Conservation (phyloP, 2,888 invertebrate species). For the Plebejus melissa region DNA sequence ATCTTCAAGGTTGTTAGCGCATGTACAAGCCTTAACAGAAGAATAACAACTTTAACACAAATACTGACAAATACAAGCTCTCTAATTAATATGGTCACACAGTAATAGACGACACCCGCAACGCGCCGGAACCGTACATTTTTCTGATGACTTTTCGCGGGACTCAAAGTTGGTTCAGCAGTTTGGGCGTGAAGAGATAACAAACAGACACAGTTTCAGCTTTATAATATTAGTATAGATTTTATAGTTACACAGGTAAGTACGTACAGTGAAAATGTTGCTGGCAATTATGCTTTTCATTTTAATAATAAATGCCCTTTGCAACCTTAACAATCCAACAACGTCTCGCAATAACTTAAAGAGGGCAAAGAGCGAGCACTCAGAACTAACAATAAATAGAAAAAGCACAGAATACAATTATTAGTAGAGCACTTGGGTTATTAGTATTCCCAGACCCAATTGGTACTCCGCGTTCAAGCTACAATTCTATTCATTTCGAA, state of each 20-base stretch:
- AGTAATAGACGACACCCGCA: too few relatives aligned
- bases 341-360: slow-evolving; percentile 2
- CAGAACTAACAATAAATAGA: slow-evolving; percentile 6
- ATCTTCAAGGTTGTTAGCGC: too few relatives aligned
- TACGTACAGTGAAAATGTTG: neutral
- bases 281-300: neutral
- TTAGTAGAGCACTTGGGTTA: neutral
- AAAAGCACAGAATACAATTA: slow-evolving; percentile 6
- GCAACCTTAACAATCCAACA: neutral
- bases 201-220: neutral
- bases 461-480: slow-evolving; percentile 6
- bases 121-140: neutral
- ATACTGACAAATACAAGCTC: neutral
- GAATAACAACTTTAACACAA: neutral
- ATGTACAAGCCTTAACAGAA: neutral
- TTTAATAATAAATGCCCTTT: neutral
- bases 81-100: too few relatives aligned
- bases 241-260: neutral
- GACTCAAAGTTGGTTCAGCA: neutral
- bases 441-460: slow-evolving; percentile 17
- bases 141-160: neutral
- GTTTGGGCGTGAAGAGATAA: neutral
- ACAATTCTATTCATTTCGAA: slow-evolving; percentile 5
- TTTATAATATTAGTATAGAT: neutral
- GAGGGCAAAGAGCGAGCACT: slow-evolving; percentile 9